These are phyloP conservation scores for Potamilus streckersoni DNA, from an alignment of 1,140 invertebrate genomes.

Conservation along the genomic window DNA sequence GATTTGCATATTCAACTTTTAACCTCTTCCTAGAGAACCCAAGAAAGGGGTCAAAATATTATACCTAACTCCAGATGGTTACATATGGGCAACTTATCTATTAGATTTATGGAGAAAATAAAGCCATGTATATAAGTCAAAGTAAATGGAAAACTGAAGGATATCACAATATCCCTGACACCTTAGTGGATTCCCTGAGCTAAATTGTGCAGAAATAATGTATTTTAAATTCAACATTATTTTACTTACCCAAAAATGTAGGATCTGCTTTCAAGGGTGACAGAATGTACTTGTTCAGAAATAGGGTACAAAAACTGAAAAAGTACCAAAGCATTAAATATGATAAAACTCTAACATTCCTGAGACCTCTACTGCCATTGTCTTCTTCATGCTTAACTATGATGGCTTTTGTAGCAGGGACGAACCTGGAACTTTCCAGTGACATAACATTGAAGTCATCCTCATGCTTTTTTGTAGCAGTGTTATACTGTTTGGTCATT, in stretches of 20 bases:
- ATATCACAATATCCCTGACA: no score
- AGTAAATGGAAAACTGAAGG: no score
- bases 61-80: no score
- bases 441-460: constrained; percentile 10
- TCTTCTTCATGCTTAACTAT: constrained; percentile 27
- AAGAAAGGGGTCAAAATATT: no score
- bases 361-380: constrained; percentile 49
- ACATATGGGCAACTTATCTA: no score
- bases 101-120: no score
- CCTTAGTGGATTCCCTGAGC: no score
- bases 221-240: background rate
- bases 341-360: constrained; percentile 75
- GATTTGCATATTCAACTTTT: no score
- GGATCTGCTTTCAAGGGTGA: constrained; percentile 82
- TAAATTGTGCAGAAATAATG: no score
- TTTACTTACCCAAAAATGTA: constrained; percentile 78
- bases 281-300: constrained; percentile 87
- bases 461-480: background rate
- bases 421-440: constrained; percentile 30
- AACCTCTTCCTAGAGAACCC: no score
- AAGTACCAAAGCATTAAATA: constrained; percentile 83
- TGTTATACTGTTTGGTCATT: background rate
- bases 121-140: no score
- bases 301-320: constrained; percentile 79
- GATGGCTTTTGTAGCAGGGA: constrained; percentile 32